Base-by-base conservation (phyloP, 2,113 vertebrate genomes). In the Ochotona curzoniae region DNA sequence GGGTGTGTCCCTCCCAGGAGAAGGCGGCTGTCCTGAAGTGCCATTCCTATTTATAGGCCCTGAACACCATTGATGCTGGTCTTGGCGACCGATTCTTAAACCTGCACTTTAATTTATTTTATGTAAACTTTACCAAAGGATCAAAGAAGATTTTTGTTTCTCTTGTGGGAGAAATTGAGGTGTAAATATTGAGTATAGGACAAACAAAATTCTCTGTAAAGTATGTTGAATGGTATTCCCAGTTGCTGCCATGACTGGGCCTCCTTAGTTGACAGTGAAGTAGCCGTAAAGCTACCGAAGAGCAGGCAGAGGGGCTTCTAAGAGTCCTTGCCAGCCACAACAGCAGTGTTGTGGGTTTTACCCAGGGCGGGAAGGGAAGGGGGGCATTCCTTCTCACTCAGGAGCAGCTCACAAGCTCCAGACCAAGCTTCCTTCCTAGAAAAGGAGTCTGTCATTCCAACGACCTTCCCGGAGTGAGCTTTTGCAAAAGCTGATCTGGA, bases 81-180 rank as follows among this genome's bases (percentile, higher is more conserved):
- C 6, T 0, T 63, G 82, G 82, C 60, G 66, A 93, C 85, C 47
- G 25, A 30, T 49, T 54, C 26, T 25, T 94, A 64, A 82, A 89
- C 70, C 87, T 94, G 93, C 94, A 96, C 96, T 96, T 96, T 96
- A 84, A 96, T 95, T 97, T 95, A 95, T 93, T 97, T 93, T 91
- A 93, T 83, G 20, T 92, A 81, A 57, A 90, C 1, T 17, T 69
- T 94, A 85, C 95, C 96, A 84, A 28, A 79, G 84, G 67, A 83
- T 91, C 78, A 94, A 51, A 61, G 47, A 90, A 60, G 44, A 57
- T 93, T 1, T 95, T 28, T 11, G 73, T 80, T 0, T 92, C 95
- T 93, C 85, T 94, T 83, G 57, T 92, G 74, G 81, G 87, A 90
- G 84, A 92, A 95, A 96, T 96, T 51, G 44, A 97, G 93, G 18